Evolutionary conservation across 2,888 invertebrate species (phyloP), one percentile per base, ranked within the genome.

Genomic region (Anoncus sp.): DNA sequence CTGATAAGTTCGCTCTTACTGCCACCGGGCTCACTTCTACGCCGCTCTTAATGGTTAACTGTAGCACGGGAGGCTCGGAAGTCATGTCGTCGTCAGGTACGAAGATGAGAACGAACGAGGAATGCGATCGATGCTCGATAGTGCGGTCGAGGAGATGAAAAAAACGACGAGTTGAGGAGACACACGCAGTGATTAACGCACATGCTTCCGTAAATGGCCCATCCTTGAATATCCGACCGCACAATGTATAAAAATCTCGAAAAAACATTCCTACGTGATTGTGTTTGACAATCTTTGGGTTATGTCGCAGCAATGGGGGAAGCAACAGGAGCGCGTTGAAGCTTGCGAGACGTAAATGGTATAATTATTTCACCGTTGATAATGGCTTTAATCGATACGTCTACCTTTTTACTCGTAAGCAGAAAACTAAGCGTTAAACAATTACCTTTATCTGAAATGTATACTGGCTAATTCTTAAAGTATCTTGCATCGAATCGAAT

Each of bases 11-110:
- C 22, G 53, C 74, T 14, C 20, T 22, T 38, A 12, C 51, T 66
- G 66, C 51, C 40, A 60, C 66, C 14, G 49, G 31, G 18, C 62
- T 31, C 76, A 60, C 59, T 60, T 59, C 67, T 62, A 66, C 66
- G 55, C 71, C 71, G 51, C n/a, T 51, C 59, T 10, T 79, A 2
- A 10, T 72, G 55, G 70, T 79, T 55, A 45, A 70, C 70, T 72
- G 69, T 77, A 55, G 53, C 82, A 73, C 66, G 76, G 79, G 79
- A 70, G 63, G 60, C 75, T 74, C 81, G 73, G 73, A 81, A 81
- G 78, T 79, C 70, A 60, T 70, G 62, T 75, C 66, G 47, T 40
- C 69, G 60, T 60, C 57, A 45, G 70, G 43, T 55, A 60, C 47
- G 60, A 53, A 66, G 59, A 70, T 40, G 65, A 47, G 60, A 16